These are phyloP conservation scores for Drosophila bipectinata DNA, from an alignment of 1,140 invertebrate species.

Conservation along the genomic window DNA sequence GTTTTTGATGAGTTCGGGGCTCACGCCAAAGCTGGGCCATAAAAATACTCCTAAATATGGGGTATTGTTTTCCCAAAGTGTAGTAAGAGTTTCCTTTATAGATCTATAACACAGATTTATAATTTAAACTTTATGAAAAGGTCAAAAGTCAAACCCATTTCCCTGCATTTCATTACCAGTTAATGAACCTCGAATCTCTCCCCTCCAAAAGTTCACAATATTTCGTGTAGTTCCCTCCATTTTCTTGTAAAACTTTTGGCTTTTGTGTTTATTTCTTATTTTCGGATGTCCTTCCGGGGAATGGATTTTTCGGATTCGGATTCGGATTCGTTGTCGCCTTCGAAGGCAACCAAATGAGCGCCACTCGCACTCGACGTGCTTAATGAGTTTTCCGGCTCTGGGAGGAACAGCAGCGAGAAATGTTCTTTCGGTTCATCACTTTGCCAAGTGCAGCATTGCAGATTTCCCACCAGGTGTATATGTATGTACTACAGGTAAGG, in stretches of 20 bases:
- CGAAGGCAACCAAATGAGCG: slow-evolving; percentile 54
- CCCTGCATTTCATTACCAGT: slow-evolving; percentile 17
- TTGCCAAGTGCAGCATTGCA: slow-evolving; percentile 76
- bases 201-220: slow-evolving; percentile 9
- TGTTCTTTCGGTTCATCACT: slow-evolving; percentile 80
- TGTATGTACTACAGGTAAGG: neutral
- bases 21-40: slow-evolving; percentile 26
- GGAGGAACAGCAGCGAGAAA: slow-evolving; percentile 32
- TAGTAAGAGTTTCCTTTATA: too few relatives aligned
- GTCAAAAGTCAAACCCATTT: slow-evolving; percentile 5
- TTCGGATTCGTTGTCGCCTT: slow-evolving; percentile 69
- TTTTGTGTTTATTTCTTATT: slow-evolving; percentile 9
- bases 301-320: slow-evolving; percentile 67
- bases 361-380: slow-evolving; percentile 75
- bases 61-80: slow-evolving; percentile 3
- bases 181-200: slow-evolving; percentile 21
- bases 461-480: slow-evolving; percentile 50
- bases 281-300: slow-evolving; percentile 46
- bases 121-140: too few relatives aligned
- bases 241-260: slow-evolving; percentile 19
- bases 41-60: slow-evolving; percentile 6
- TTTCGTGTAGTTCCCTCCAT: neutral
- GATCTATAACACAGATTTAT: too few relatives aligned
- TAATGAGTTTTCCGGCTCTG: slow-evolving; percentile 73
- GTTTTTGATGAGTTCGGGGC: slow-evolving; percentile 18